Evolutionary conservation across 2,797 vertebrate genomes (phyloP).

Genomic region (Etheostoma perlongum): DNA sequence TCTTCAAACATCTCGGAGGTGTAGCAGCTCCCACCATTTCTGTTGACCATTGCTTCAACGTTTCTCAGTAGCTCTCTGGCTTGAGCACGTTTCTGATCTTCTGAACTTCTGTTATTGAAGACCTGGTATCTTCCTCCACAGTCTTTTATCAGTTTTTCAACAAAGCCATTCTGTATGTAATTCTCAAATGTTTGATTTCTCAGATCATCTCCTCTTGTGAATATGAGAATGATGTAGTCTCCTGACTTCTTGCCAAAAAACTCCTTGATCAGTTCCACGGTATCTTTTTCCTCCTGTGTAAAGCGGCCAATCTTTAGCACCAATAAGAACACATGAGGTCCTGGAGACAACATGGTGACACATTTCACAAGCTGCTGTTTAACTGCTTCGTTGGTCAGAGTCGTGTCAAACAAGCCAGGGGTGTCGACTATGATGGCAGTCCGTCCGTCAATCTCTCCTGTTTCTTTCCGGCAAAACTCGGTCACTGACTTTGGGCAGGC

Average conservation of each 20-base stretch:
- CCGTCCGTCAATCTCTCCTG: conserved; percentile 7
- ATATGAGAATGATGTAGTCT: conserved; percentile 46
- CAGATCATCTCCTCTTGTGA: conserved; percentile 61
- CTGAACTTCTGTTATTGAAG: conserved; percentile 45
- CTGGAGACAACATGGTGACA: conserved; percentile 53
- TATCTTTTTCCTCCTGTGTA: conserved; percentile 47
- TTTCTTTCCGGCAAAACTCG: conserved; percentile 36
- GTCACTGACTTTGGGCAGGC: conserved; percentile 31
- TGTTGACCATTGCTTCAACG: conserved; percentile 24
- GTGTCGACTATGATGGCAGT: conserved; percentile 54
- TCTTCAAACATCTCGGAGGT: conserved; percentile 41
- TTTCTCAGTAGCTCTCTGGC: conserved; percentile 26
- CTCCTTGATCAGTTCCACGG: conserved; percentile 30
- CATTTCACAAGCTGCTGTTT: conserved; percentile 53
- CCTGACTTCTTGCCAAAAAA: conserved; percentile 50
- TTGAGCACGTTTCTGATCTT: background rate
- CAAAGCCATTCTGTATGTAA: background rate
- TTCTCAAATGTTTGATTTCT: background rate
- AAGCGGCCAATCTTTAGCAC: conserved; percentile 52
- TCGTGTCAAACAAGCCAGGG: conserved; percentile 52
- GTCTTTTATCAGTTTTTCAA: conserved; percentile 1
- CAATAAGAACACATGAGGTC: conserved; percentile 66
- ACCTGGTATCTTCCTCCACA: conserved; percentile 57
- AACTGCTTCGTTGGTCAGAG: conserved; percentile 28
- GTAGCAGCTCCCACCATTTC: conserved; percentile 42